phyloP scores from a whole-genome alignment of 2,797 vertebrate genomes.

The Myotis vivesi region DNA sequence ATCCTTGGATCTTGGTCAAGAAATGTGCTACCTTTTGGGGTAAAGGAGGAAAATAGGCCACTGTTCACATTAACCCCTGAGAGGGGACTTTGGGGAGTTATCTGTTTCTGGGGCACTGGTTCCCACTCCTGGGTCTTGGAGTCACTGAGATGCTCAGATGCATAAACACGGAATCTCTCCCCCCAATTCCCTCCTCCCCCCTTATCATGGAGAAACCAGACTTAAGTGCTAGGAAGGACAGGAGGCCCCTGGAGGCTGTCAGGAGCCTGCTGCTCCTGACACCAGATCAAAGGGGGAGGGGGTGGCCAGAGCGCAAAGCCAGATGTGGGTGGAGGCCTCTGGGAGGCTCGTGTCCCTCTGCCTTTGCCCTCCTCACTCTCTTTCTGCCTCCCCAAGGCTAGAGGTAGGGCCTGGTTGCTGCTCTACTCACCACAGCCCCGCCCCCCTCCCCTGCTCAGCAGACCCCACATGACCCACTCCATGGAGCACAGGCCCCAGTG shows the following conservation, averaged over 20 bases:
- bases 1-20: not conserved
- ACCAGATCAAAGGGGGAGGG: not conserved
- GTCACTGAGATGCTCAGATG: not conserved
- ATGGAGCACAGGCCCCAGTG: not conserved
- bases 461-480: fast-evolving
- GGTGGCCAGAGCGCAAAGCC: fast-evolving
- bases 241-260: not conserved
- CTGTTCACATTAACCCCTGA: not conserved
- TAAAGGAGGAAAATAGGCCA: not conserved
- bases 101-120: not conserved
- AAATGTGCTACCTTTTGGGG: not conserved
- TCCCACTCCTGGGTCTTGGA: not conserved
- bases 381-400: not conserved
- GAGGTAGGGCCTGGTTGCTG: too few relatives aligned
- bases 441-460: fast-evolving
- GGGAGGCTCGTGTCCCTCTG: not conserved
- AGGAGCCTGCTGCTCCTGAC: not conserved
- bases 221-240: not conserved
- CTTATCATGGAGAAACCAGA: fast-evolving
- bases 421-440: too few relatives aligned
- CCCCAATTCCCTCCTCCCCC: fast-evolving
- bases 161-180: not conserved
- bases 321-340: not conserved
- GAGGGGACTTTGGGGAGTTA: not conserved
- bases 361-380: not conserved